Conservation (phyloP, 2,113 vertebrate species). For the Prionailurus viverrinus region DNA sequence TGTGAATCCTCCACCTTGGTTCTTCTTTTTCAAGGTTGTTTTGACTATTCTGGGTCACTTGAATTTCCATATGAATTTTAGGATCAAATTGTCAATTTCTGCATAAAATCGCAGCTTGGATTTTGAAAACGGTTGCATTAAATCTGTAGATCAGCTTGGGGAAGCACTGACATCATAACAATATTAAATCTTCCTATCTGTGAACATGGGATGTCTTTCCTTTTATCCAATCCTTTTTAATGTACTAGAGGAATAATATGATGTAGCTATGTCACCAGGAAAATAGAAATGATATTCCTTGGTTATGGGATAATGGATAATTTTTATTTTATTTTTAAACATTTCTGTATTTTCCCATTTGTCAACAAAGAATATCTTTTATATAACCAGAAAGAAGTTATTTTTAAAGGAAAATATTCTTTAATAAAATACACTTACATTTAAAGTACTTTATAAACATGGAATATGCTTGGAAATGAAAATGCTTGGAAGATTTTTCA, state of each 20-base stretch:
- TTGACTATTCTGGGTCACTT: not conserved
- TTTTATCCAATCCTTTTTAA: constrained; percentile 9
- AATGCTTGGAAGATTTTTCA: constrained; percentile 47
- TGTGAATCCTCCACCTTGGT: not conserved
- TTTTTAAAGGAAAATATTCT: constrained; percentile 52
- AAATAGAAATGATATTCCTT: constrained; percentile 44
- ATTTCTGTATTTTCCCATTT: constrained; percentile 37
- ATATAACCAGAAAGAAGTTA: not conserved
- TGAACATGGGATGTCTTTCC: not conserved
- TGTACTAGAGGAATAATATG: not conserved
- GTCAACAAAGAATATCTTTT: not conserved
- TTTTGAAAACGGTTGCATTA: not conserved
- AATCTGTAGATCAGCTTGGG: not conserved
- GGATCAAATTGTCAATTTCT: not conserved
- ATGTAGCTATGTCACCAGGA: not conserved
- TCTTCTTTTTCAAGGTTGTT: constrained; percentile 7
- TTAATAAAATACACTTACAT: not conserved
- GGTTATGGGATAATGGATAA: not conserved
- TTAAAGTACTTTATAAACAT: constrained; percentile 46
- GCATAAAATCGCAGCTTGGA: not conserved
- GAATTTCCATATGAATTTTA: not conserved
- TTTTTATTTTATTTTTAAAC: constrained; percentile 20
- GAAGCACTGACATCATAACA: not conserved
- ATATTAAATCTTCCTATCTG: constrained; percentile 1
- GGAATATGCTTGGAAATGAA: not conserved